Base-by-base conservation (phyloP, 2,888 invertebrate species). In the Agrenia bidenticulata region DNA sequence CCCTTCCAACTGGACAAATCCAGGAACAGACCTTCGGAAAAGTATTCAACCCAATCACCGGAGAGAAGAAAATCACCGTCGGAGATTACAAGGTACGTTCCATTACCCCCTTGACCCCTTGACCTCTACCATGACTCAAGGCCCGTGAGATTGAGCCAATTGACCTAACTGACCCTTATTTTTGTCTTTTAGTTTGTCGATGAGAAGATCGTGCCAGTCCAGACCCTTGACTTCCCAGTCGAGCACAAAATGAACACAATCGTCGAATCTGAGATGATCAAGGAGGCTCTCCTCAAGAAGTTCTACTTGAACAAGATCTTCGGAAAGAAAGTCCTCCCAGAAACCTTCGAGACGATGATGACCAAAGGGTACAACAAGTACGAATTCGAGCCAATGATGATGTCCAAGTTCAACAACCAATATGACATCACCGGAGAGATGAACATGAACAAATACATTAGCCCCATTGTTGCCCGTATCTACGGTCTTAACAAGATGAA, bases 1-100 rank as follows among this genome's bases (percentile, higher is more conserved):
- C 63, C 39, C 15, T 59, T 60, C 66, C 66, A 32, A 23, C 45
- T 19, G 41, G 59, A 17, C 42, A 63, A 55, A 5, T 51, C 50
- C 37, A 41, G 53, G 45, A 49, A 53, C 61, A 53, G 42, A 27
- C 55, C 23, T 17, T 53, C 24, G 53, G 23, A 17, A 54, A 58
- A 45, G 56, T 63, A 53, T 23, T 64, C 21, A 63, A 67, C 49
- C 67, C 63, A 63, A 51, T 67, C 67, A 63, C 67, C 57, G 60
- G 63, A 50, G 63, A 63, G 37, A 23, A 32, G 21, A 17, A 61
- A 37, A 41, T 61, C 32, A 23, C 54, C 23, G 49, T 60, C 45
- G 63, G 60, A 9, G 59, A 58, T n/a, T 55, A 60, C 11, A 56
- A 57, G 57, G 67, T 63, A 60, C 45, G 26, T 24, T 24, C 21